A percentile compares a stretch with the other conserved stretches of the same genome.
These are phyloP conservation scores for Seriola dumerili DNA, from an alignment of 2,113 vertebrate genomes.

Conservation along the genomic window DNA sequence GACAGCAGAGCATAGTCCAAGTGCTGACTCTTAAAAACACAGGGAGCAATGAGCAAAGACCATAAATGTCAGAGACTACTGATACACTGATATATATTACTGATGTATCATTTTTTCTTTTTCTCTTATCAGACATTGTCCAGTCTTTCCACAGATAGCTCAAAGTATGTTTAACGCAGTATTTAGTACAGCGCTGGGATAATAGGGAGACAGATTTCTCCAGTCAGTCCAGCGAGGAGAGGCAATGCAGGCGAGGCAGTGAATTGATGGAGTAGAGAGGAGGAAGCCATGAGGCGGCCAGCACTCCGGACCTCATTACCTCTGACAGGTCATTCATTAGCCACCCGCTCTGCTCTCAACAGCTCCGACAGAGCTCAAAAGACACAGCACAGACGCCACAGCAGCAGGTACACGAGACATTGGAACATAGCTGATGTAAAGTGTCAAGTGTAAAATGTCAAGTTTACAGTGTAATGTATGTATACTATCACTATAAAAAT, in stretches of 20 bases:
- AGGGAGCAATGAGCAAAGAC: conserved; percentile 27
- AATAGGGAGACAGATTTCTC: conserved; percentile 49
- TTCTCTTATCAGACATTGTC: neutral
- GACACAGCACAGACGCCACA: conserved; percentile 74
- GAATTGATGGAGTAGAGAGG: conserved; percentile 74
- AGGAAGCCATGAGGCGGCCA: conserved; percentile 67
- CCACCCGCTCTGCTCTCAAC: conserved; percentile 81
- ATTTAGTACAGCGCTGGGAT: neutral
- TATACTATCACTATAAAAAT: neutral
- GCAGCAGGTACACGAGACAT: neutral
- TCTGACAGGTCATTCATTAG: conserved; percentile 89
- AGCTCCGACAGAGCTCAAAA: conserved; percentile 63
- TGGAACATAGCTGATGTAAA: neutral
- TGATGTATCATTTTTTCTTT: neutral
- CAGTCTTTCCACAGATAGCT: neutral
- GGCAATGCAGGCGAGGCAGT: conserved; percentile 12
- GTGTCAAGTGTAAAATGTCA: neutral
- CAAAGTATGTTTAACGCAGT: neutral
- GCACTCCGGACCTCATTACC: conserved; percentile 78
- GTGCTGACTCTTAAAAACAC: conserved; percentile 53
- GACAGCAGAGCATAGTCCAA: conserved; percentile 57
- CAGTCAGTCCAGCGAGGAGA: conserved; percentile 26
- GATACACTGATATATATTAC: neutral
- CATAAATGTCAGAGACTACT: conserved; percentile 52
- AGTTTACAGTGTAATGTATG: neutral